phyloP scores from a whole-genome alignment of 1,140 invertebrate species.

The Chrysoperla carnea region DNA sequence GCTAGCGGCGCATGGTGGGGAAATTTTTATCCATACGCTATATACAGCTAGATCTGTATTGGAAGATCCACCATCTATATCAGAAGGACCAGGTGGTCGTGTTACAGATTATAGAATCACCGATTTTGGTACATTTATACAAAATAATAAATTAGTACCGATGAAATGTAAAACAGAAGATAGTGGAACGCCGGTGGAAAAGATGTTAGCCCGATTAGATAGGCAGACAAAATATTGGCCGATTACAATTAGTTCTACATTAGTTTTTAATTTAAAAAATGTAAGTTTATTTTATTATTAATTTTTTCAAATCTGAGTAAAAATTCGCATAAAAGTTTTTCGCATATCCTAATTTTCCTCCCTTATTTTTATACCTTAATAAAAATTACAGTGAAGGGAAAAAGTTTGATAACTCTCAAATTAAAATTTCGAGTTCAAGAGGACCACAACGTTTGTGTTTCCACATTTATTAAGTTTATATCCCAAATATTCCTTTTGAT shows the following conservation, averaged over 20 bases:
- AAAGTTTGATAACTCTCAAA: too few relatives aligned
- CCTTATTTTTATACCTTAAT: too few relatives aligned
- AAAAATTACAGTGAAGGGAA: too few relatives aligned
- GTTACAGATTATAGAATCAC: conserved; percentile 81
- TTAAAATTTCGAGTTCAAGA: too few relatives aligned
- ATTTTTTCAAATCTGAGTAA: background rate
- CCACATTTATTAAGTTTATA: too few relatives aligned
- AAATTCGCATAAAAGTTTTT: too few relatives aligned
- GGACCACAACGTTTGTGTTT: too few relatives aligned
- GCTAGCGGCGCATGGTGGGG: conserved; percentile 82
- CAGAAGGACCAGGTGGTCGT: conserved; percentile 79
- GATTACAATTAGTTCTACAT: conserved; percentile 73
- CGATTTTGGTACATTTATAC: conserved; percentile 79
- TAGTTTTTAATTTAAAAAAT: conserved; percentile 74
- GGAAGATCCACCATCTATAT: conserved; percentile 90
- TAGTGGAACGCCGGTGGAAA: conserved; percentile 29
- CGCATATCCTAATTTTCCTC: too few relatives aligned
- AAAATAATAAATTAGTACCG: conserved; percentile 64
- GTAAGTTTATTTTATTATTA: conserved; percentile 29
- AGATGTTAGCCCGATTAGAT: conserved; percentile 49
- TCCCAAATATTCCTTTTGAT: too few relatives aligned
- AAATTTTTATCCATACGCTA: conserved; percentile 90
- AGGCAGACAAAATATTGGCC: conserved; percentile 84
- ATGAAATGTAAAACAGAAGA: conserved; percentile 27
- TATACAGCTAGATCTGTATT: conserved; percentile 64